Percentiles rank a stretch among this genome's conserved stretches.
These are phyloP conservation scores for Ardeotis arabs DNA, from an alignment of 2,113 vertebrate species.

Conservation along the genomic window DNA sequence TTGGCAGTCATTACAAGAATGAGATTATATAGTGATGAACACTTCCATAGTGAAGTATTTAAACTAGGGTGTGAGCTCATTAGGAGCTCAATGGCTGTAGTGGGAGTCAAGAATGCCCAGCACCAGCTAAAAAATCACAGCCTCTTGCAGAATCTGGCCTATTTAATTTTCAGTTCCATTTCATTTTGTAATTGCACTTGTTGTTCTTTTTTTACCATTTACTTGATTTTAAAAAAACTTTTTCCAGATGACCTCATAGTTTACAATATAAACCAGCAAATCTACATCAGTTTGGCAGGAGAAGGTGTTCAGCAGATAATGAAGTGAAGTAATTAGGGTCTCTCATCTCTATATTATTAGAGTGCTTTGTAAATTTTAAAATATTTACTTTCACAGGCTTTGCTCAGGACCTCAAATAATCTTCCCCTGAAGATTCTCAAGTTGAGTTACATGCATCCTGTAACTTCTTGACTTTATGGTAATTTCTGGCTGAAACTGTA, in stretches of 20 bases:
- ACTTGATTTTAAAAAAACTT: not conserved
- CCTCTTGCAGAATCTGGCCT: not conserved
- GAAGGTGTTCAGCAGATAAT: not conserved
- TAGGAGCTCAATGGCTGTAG: not conserved
- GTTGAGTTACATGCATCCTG: not conserved
- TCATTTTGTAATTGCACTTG: not conserved
- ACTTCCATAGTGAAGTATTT: slow-evolving; percentile 21
- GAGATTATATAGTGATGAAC: slow-evolving; percentile 39
- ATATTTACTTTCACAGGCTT: not conserved
- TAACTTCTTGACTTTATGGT: not conserved
- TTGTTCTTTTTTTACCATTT: not conserved
- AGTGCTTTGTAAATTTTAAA: not conserved
- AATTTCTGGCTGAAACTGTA: not conserved
- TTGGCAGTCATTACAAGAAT: slow-evolving; percentile 47
- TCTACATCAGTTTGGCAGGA: not conserved
- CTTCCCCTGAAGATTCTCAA: not conserved
- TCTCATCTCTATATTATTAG: not conserved
- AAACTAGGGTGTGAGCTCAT: slow-evolving; percentile 27
- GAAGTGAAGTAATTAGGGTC: not conserved
- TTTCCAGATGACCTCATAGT: not conserved
- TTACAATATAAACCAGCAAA: not conserved
- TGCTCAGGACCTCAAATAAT: not conserved
- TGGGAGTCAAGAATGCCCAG: not conserved
- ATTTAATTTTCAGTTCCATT: not conserved
- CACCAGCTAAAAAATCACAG: not conserved